Evolutionary conservation across 2,888 invertebrate species (phyloP).

Genomic region (Argyresthia albistria): DNA sequence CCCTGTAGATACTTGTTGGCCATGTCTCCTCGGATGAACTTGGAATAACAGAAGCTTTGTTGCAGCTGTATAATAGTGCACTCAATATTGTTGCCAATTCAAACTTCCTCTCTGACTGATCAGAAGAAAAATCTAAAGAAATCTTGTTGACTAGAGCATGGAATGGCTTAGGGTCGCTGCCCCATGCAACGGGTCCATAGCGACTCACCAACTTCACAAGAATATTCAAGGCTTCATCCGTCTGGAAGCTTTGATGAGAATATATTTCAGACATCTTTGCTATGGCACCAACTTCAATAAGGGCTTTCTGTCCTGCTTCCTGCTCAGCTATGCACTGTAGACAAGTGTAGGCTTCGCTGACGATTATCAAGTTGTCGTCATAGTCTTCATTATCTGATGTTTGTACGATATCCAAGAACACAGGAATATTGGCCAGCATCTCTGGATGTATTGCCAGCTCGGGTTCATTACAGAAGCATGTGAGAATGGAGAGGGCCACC

Average conservation of each 20-base stretch:
- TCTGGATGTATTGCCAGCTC: slow-evolving; percentile 86
- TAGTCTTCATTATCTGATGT: slow-evolving; percentile 87
- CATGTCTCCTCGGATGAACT: slow-evolving; percentile 82
- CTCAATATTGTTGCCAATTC: slow-evolving; percentile 87
- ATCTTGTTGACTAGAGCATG: slow-evolving; percentile 87
- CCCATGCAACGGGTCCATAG: slow-evolving; percentile 84
- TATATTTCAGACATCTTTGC: slow-evolving; percentile 89
- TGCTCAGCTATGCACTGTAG: slow-evolving; percentile 85
- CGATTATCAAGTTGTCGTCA: slow-evolving; percentile 88
- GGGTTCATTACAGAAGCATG: slow-evolving; percentile 87
- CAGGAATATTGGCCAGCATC: slow-evolving; percentile 86
- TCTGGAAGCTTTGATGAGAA: slow-evolving; percentile 89
- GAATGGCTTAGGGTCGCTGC: slow-evolving; percentile 83
- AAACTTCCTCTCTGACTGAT: slow-evolving; percentile 91
- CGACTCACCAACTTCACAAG: slow-evolving; percentile 81
- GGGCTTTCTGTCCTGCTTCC: slow-evolving; percentile 84
- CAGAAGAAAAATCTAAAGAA: slow-evolving; percentile 89
- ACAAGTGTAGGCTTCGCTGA: slow-evolving; percentile 89
- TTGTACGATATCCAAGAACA: slow-evolving; percentile 87
- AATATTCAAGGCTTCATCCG: slow-evolving; percentile 89
- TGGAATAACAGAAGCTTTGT: slow-evolving; percentile 75
- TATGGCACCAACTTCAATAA: slow-evolving; percentile 84
- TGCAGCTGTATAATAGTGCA: slow-evolving; percentile 81
- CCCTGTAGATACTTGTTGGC: slow-evolving; percentile 87
- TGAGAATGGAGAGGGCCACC: slow-evolving; percentile 88